Conservation (phyloP, 2,888 invertebrate species). For the Bhutanitis thaidina region DNA sequence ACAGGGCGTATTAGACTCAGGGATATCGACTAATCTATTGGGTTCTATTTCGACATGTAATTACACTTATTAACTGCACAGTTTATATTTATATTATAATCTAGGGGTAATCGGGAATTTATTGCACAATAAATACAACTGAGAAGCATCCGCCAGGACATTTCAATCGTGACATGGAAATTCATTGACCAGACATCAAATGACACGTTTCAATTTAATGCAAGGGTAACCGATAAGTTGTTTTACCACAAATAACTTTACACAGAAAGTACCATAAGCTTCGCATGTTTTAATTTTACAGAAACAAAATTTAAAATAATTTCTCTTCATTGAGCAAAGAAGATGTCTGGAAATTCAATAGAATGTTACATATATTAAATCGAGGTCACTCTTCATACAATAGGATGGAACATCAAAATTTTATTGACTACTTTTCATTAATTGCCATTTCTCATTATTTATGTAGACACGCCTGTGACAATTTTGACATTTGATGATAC, state of each 20-base stretch:
- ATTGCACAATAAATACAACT: neutral
- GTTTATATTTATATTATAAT: constrained; percentile 4
- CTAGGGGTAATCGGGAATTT: neutral
- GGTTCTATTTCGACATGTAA: neutral
- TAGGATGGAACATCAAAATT: neutral
- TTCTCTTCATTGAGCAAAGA: neutral
- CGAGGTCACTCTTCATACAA: neutral
- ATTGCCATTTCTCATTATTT: neutral
- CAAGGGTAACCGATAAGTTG: too few relatives aligned
- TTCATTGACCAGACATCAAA: too few relatives aligned
- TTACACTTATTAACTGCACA: constrained; percentile 3
- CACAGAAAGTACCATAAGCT: too few relatives aligned
- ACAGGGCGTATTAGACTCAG: neutral
- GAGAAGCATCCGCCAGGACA: neutral
- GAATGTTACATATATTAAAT: too few relatives aligned
- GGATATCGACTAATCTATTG: constrained; percentile 4
- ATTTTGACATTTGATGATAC: neutral
- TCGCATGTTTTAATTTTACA: neutral
- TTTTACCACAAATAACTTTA: too few relatives aligned
- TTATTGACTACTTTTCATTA: neutral
- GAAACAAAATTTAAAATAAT: neutral
- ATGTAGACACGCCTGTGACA: neutral
- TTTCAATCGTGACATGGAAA: neutral
- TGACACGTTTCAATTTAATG: too few relatives aligned
- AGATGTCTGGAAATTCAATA: too few relatives aligned